phyloP scores from a whole-genome alignment of 1,140 invertebrate genomes.

The Gryon sp. region DNA sequence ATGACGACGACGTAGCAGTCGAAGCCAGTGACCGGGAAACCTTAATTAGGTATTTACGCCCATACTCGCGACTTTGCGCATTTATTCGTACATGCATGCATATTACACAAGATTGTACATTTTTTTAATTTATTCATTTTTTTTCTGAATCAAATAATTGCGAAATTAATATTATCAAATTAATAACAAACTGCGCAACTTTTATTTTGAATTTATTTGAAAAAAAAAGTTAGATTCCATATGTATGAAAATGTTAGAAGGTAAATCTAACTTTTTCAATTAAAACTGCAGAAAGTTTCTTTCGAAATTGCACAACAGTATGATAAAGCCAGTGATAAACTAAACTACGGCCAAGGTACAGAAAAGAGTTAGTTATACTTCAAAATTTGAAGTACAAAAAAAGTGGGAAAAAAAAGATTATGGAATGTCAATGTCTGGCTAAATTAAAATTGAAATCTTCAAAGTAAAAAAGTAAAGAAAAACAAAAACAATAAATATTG shows the following conservation, averaged over 20 bases:
- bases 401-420: background rate
- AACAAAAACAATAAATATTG: too few relatives aligned
- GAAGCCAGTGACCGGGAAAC: conserved; percentile 67
- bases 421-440: too few relatives aligned
- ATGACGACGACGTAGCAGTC: conserved; percentile 57
- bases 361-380: background rate
- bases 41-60: conserved; percentile 65
- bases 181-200: too few relatives aligned
- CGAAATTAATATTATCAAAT: too few relatives aligned
- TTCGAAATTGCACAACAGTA: background rate
- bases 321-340: background rate
- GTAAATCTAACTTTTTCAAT: background rate
- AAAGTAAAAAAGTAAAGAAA: too few relatives aligned
- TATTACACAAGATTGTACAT: conserved; percentile 26
- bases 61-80: conserved; percentile 21
- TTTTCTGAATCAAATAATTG: too few relatives aligned
- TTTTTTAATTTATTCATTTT: too few relatives aligned
- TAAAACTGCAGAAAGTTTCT: background rate
- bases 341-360: background rate
- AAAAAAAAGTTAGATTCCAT: too few relatives aligned
- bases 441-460: too few relatives aligned
- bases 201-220: too few relatives aligned
- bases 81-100: conserved; percentile 41
- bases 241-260: too few relatives aligned
- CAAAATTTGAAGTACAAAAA: background rate